These are phyloP conservation scores for Drosophila truncata DNA, from an alignment of 1,140 invertebrate genomes.

Conservation along the genomic window DNA sequence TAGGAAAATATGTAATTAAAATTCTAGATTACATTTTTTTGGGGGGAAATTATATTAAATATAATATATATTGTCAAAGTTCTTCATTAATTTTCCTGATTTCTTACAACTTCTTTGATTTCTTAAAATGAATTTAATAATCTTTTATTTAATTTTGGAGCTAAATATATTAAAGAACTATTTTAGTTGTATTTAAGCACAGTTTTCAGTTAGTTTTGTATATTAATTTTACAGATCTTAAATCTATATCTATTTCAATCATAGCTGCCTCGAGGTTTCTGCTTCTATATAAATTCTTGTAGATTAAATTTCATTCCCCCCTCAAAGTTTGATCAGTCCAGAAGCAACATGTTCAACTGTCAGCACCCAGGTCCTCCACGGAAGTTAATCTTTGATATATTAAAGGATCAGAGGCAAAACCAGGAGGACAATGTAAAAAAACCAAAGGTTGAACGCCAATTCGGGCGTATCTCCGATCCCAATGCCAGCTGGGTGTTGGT, in stretches of 20 bases:
- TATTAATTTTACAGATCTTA: not conserved
- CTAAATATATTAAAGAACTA: no score
- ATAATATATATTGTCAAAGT: not conserved
- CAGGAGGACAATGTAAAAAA: not conserved
- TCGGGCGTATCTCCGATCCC: not conserved
- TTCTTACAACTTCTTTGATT: no score
- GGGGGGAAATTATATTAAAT: not conserved
- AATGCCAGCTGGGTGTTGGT: constrained; percentile 7
- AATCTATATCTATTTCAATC: not conserved
- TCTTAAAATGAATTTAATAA: no score
- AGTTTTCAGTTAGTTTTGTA: not conserved
- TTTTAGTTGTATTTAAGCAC: no score
- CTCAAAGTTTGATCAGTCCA: no score
- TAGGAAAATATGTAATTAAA: not conserved
- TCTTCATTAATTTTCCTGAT: no score
- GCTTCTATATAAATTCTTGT: not conserved
- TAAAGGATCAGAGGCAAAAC: not conserved
- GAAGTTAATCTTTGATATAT: no score
- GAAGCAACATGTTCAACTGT: not conserved
- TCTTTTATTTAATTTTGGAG: no score
- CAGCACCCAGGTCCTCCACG: not conserved
- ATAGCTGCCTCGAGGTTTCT: no score
- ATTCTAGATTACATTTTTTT: not conserved
- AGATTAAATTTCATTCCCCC: not conserved
- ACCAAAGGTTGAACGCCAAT: not conserved